phyloP scores from a whole-genome alignment of 2,888 invertebrate genomes.

The Limulus polyphemus region DNA sequence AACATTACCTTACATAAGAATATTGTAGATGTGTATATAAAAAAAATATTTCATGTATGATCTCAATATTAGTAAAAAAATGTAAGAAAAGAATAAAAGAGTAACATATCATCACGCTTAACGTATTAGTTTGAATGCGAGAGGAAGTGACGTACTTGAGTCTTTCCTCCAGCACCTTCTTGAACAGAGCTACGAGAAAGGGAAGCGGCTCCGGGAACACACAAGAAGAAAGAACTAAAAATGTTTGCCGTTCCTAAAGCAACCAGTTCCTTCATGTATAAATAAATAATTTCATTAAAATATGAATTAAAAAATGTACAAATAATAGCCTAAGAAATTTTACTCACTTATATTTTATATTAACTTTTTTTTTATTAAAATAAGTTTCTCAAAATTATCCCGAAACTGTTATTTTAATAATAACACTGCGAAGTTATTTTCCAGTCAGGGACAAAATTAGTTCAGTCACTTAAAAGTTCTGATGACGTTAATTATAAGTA shows the following conservation, averaged over 20 bases:
- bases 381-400: too few species aligned
- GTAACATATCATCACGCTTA: neutral
- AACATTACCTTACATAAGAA: too few species aligned
- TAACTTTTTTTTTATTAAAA: constrained; percentile 1
- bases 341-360: neutral
- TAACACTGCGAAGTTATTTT: too few species aligned
- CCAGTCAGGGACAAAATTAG: too few species aligned
- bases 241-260: constrained; percentile 32
- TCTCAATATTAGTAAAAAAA: too few species aligned
- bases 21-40: too few species aligned
- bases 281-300: neutral
- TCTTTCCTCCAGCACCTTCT: constrained; percentile 69
- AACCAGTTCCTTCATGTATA: constrained; percentile 29
- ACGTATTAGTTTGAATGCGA: neutral
- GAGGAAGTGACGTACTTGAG: constrained; percentile 43
- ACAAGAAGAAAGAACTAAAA: constrained; percentile 39
- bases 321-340: neutral
- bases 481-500: too few species aligned
- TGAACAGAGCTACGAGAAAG: constrained; percentile 51
- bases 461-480: too few species aligned
- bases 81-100: neutral
- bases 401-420: too few species aligned
- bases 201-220: constrained; percentile 39
- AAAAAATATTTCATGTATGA: too few species aligned
- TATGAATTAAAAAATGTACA: neutral